Percentiles rank a stretch among this genome's conserved stretches.
These are phyloP conservation scores for Eudyptes chrysolophus DNA, from an alignment of 2,113 vertebrate species.

Conservation along the genomic window DNA sequence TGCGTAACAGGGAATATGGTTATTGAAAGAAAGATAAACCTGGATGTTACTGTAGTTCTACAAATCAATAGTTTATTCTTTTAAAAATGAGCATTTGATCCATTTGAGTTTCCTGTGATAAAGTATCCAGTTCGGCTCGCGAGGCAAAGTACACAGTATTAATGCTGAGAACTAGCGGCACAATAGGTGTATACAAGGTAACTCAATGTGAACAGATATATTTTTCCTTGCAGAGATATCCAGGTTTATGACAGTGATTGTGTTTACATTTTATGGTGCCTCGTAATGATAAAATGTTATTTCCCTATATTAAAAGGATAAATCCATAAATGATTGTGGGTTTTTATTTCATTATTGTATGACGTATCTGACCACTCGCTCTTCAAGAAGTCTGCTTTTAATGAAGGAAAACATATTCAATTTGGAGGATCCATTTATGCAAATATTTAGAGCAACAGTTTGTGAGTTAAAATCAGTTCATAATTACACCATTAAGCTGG, in stretches of 20 bases:
- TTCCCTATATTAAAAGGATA: conserved; percentile 89
- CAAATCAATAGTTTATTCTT: conserved; percentile 55
- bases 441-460: neutral
- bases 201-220: conserved; percentile 57
- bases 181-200: conserved; percentile 62
- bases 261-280: conserved; percentile 99
- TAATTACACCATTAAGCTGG: conserved; percentile 36
- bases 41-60: conserved; percentile 76
- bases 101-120: conserved; percentile 11
- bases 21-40: conserved; percentile 86
- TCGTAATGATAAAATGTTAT: conserved; percentile 89
- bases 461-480: conserved; percentile 29
- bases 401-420: neutral
- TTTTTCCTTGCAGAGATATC: conserved; percentile 75
- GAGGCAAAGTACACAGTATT: conserved; percentile 50
- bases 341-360: conserved; percentile 61
- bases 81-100: conserved; percentile 54
- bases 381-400: conserved; percentile 7
- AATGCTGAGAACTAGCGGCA: conserved; percentile 32
- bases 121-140: conserved; percentile 26
- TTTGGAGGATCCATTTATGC: neutral
- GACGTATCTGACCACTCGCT: neutral
- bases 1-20: conserved; percentile 83
- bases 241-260: conserved; percentile 90
- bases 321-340: conserved; percentile 74